A percentile compares a stretch with the other conserved stretches of the same genome.
Conservation (phyloP, 2,113 vertebrate genomes). For the Macrotus californicus region DNA sequence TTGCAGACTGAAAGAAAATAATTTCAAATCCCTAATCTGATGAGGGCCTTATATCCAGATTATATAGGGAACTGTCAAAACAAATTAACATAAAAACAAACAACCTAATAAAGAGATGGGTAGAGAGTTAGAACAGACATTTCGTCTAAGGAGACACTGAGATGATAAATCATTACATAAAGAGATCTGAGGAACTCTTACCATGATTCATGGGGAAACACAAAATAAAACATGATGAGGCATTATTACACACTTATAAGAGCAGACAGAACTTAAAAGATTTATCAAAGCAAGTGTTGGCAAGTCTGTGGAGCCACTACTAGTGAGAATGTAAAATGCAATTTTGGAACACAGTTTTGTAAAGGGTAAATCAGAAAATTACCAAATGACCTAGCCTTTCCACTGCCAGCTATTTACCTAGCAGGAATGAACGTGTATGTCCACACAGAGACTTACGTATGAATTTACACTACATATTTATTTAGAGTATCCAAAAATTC, state of each 20-base stretch:
- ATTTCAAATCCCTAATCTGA: neutral
- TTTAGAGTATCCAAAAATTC: neutral
- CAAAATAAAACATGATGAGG: neutral
- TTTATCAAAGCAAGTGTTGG: too few relatives aligned
- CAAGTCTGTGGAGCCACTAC: neutral
- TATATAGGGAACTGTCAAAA: neutral
- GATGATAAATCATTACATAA: neutral
- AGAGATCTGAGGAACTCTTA: neutral
- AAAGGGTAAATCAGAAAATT: neutral
- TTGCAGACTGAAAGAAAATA: neutral
- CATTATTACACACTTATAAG: neutral
- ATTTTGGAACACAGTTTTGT: neutral
- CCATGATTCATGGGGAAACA: neutral
- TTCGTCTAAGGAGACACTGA: neutral
- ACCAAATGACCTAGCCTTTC: neutral
- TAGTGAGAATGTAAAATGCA: neutral
- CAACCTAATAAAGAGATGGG: neutral
- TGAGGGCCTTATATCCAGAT: neutral
- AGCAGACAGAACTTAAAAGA: neutral
- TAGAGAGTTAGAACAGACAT: neutral
- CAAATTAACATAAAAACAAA: neutral
- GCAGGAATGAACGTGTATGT: neutral
- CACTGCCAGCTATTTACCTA: neutral
- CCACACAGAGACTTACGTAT: neutral
- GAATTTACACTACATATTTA: neutral